A percentile compares a stretch with the other conserved stretches of the same genome.
Evolutionary conservation across 1,140 invertebrate species (phyloP).

Genomic region (Radopholus similis): DNA sequence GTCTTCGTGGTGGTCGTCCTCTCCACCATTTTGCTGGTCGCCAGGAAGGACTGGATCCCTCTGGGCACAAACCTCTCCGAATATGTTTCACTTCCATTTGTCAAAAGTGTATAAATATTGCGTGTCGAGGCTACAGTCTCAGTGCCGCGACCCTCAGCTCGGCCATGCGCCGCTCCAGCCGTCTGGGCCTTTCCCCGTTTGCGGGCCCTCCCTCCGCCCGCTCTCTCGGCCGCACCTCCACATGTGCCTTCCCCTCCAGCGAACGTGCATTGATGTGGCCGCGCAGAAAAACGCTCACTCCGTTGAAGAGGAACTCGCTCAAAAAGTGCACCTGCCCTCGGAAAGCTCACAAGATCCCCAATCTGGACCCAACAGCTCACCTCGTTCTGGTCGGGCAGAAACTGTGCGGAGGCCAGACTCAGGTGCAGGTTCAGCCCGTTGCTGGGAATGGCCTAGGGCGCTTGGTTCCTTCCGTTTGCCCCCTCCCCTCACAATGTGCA

Average conservation of each 20-base stretch:
- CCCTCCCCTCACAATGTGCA: conserved; percentile 9
- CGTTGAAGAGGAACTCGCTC: conserved; percentile 10
- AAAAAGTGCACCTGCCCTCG: not conserved
- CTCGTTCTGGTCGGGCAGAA: conserved; percentile 8
- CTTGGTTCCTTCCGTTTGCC: not conserved
- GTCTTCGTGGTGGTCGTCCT: too few relatives aligned
- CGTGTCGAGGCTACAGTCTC: too few relatives aligned
- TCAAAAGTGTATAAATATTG: too few relatives aligned
- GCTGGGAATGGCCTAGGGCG: conserved; percentile 3
- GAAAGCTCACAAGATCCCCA: not conserved
- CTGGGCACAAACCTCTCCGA: too few relatives aligned
- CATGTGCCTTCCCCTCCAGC: conserved; percentile 1
- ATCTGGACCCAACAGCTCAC: not conserved
- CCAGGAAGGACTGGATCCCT: too few relatives aligned
- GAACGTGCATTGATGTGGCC: conserved; percentile 3
- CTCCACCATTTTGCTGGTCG: too few relatives aligned
- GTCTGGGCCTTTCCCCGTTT: too few relatives aligned
- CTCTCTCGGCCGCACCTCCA: too few relatives aligned
- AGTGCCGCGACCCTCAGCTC: too few relatives aligned
- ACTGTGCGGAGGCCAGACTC: not conserved
- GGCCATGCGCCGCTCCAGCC: too few relatives aligned
- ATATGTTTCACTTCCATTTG: too few relatives aligned
- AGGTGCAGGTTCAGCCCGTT: conserved; percentile 11
- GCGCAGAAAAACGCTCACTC: not conserved
- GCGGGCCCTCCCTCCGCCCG: too few relatives aligned